phyloP scores from a whole-genome alignment of 2,113 vertebrate genomes.

The Leptobrachium ailaonicum region DNA sequence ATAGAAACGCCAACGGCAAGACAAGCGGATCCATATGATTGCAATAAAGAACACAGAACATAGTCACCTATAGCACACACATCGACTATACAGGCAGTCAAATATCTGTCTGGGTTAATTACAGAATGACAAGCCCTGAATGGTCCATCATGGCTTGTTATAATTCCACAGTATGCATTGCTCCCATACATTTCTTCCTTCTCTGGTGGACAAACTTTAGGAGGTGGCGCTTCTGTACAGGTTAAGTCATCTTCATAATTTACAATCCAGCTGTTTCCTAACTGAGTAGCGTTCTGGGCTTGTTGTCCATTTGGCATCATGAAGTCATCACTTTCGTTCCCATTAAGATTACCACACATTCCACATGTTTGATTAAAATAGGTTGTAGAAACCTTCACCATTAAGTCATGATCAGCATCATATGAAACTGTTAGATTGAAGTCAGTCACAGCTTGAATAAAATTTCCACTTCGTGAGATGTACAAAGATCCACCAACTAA shows the following conservation, averaged over 20 bases:
- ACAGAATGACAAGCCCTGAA: slow-evolving; percentile 63
- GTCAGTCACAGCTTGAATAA: slow-evolving; percentile 66
- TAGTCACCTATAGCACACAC: slow-evolving; percentile 67
- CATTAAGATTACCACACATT: slow-evolving; percentile 83
- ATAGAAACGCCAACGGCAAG: slow-evolving; percentile 60
- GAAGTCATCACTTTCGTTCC: slow-evolving; percentile 65
- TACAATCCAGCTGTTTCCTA: slow-evolving; percentile 71
- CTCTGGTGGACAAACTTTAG: slow-evolving; percentile 56
- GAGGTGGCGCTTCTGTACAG: slow-evolving; percentile 30
- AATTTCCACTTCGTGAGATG: slow-evolving; percentile 62
- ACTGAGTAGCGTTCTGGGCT: slow-evolving; percentile 51
- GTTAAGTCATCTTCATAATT: slow-evolving; percentile 16
- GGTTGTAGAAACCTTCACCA: slow-evolving; percentile 67
- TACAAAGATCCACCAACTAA: slow-evolving; percentile 56
- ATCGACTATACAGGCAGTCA: slow-evolving; percentile 62
- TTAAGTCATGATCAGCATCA: slow-evolving; percentile 65
- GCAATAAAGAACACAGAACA: slow-evolving; percentile 60
- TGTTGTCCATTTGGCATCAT: slow-evolving; percentile 59
- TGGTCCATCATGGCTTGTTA: slow-evolving; percentile 61
- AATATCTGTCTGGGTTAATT: slow-evolving; percentile 60
- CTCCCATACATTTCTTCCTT: slow-evolving; percentile 54
- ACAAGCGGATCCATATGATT: slow-evolving; percentile 63
- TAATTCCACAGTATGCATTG: slow-evolving; percentile 64
- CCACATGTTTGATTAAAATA: slow-evolving; percentile 77
- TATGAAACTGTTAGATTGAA: slow-evolving; percentile 72